Evolutionary conservation across 2,797 vertebrate species (phyloP).

Genomic region (Chelonia mydas): DNA sequence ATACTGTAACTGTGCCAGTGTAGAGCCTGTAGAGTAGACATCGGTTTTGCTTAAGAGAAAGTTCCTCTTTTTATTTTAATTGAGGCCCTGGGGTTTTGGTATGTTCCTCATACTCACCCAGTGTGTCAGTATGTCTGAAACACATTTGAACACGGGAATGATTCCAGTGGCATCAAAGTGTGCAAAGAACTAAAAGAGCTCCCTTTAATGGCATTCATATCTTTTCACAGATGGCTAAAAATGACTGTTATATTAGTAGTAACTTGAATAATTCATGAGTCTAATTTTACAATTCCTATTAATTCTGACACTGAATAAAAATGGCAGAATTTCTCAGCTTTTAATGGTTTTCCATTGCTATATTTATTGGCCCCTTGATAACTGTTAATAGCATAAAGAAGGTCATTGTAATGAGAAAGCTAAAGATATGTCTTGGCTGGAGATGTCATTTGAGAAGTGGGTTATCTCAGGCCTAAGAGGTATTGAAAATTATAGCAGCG

Average conservation of each 20-base stretch:
- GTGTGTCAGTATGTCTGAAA: background rate
- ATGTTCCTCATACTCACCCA: background rate
- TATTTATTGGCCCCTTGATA: background rate
- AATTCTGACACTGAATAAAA: constrained; percentile 53
- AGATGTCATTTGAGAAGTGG: background rate
- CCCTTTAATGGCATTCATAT: background rate
- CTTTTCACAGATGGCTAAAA: constrained; percentile 23
- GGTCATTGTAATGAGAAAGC: constrained; percentile 1
- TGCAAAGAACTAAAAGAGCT: background rate
- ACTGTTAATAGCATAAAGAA: constrained; percentile 38
- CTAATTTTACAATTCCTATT: constrained; percentile 59
- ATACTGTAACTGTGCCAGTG: background rate
- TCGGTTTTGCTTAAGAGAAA: background rate
- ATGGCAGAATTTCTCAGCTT: constrained; percentile 1
- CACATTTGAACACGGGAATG: background rate
- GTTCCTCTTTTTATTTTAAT: background rate
- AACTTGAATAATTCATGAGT: constrained; percentile 59
- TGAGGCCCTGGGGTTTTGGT: fast-evolving
- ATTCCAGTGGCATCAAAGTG: background rate
- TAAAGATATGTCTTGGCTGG: background rate
- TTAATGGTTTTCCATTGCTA: background rate
- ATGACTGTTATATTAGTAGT: constrained; percentile 19
- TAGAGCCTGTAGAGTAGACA: background rate
- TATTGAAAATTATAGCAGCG: background rate
- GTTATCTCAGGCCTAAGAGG: background rate